phyloP scores from a whole-genome alignment of 2,797 vertebrate species.

The Brotula barbata region DNA sequence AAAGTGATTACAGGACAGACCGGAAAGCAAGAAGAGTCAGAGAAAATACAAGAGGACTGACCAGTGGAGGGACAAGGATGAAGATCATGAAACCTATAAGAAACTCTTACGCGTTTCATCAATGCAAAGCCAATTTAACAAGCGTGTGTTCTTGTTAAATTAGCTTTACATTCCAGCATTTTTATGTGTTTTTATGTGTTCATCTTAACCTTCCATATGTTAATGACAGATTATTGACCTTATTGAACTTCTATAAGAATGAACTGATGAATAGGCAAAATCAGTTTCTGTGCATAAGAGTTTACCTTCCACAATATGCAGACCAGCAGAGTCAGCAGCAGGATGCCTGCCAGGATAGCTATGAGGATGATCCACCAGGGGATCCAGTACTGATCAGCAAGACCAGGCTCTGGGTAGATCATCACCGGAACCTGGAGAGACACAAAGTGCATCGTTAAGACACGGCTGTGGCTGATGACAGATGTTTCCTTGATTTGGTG shows the following conservation, averaged over 20 bases:
- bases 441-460: neutral
- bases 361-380: slow-evolving; percentile 94
- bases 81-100: neutral
- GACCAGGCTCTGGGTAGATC: slow-evolving; percentile 86
- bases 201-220: neutral
- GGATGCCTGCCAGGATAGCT: slow-evolving; percentile 84
- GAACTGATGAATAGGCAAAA: too few relatives aligned
- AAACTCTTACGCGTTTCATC: neutral
- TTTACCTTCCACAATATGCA: slow-evolving; percentile 90
- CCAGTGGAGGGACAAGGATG: slow-evolving; percentile 9
- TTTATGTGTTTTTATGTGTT: neutral
- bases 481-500: too few relatives aligned
- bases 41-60: slow-evolving; percentile 4
- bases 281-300: too few relatives aligned
- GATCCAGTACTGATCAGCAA: slow-evolving; percentile 77
- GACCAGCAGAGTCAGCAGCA: slow-evolving; percentile 86
- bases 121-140: too few relatives aligned
- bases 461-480: too few relatives aligned
- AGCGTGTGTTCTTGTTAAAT: neutral
- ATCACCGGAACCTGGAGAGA: slow-evolving; percentile 82
- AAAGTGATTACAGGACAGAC: slow-evolving; percentile 38
- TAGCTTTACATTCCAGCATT: neutral
- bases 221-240: neutral
- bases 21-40: slow-evolving; percentile 3
- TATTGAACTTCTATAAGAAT: too few relatives aligned